Evolutionary conservation across 2,113 vertebrate genomes (phyloP).

Genomic region (Pollachius pollachius): DNA sequence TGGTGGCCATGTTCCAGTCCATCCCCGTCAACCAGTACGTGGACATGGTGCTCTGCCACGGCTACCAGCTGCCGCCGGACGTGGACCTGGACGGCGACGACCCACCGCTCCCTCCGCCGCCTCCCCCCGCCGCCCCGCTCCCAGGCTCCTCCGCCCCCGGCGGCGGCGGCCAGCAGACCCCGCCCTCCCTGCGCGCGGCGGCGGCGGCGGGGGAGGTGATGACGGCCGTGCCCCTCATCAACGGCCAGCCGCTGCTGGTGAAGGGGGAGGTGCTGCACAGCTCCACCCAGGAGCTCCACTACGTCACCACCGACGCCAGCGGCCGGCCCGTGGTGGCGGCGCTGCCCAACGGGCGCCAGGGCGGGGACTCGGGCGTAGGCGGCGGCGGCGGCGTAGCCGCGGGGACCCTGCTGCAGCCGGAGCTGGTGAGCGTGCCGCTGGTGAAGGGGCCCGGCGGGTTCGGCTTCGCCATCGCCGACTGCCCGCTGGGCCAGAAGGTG

Average conservation of each 20-base stretch:
- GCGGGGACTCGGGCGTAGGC: slow-evolving; percentile 43
- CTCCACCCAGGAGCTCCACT: slow-evolving; percentile 80
- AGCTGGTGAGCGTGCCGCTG: slow-evolving; percentile 77
- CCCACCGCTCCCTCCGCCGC: slow-evolving; percentile 66
- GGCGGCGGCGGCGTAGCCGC: slow-evolving; percentile 69
- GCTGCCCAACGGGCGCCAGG: slow-evolving; percentile 76
- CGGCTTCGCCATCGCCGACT: slow-evolving; percentile 96
- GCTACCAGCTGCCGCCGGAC: slow-evolving; percentile 93
- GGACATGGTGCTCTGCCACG: slow-evolving; percentile 92
- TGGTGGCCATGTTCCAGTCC: slow-evolving; percentile 97
- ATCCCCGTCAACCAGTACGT: slow-evolving; percentile 92
- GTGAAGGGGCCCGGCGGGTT: slow-evolving; percentile 93
- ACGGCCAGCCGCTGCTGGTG: slow-evolving; percentile 75
- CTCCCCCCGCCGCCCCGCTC: too few relatives aligned
- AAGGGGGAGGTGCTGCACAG: slow-evolving; percentile 69
- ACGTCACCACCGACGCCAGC: slow-evolving; percentile 78
- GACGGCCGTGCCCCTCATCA: slow-evolving; percentile 79
- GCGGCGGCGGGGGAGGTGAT: slow-evolving; percentile 62
- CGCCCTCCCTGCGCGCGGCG: slow-evolving; percentile 34
- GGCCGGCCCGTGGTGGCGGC: slow-evolving; percentile 72
- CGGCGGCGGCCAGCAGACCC: slow-evolving; percentile 26
- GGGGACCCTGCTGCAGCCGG: slow-evolving; percentile 79
- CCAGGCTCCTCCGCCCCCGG: background rate
- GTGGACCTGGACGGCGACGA: slow-evolving; percentile 72
- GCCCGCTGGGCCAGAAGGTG: slow-evolving; percentile 93